phyloP scores from a whole-genome alignment of 2,113 vertebrate genomes.

The Butorides virescens region DNA sequence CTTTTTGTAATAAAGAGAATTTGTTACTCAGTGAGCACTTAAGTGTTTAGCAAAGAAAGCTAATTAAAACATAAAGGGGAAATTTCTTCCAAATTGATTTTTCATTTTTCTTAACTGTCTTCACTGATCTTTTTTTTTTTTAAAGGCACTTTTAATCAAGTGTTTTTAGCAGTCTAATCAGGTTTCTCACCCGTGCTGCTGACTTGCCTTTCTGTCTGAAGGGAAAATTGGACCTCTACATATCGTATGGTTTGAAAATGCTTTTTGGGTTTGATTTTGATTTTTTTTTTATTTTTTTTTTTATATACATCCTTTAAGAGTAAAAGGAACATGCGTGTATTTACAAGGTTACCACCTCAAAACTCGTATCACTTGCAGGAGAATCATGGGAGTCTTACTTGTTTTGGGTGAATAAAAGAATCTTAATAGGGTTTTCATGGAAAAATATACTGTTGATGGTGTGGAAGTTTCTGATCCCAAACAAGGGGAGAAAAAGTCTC shows the following conservation, averaged over 20 bases:
- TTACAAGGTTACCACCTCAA: slow-evolving; percentile 26
- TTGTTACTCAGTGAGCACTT: not conserved
- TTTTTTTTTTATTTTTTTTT: not conserved
- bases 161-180: not conserved
- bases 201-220: not conserved
- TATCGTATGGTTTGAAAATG: not conserved
- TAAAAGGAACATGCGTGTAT: not conserved
- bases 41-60: not conserved
- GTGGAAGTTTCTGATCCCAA: not conserved
- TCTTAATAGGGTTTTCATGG: not conserved
- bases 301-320: not conserved
- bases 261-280: not conserved
- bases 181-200: slow-evolving; percentile 24
- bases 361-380: not conserved
- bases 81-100: not conserved
- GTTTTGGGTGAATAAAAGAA: not conserved
- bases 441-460: not conserved
- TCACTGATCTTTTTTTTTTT: not conserved
- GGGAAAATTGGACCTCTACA: not conserved
- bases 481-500: not conserved
- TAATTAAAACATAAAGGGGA: slow-evolving; percentile 24
- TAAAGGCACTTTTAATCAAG: not conserved
- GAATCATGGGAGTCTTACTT: not conserved
- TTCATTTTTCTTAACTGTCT: not conserved
- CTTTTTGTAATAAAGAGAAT: not conserved